Evolutionary conservation across 2,797 vertebrate genomes (phyloP), one percentile per base, ranked within the genome.

Genomic region (Agapornis canus): DNA sequence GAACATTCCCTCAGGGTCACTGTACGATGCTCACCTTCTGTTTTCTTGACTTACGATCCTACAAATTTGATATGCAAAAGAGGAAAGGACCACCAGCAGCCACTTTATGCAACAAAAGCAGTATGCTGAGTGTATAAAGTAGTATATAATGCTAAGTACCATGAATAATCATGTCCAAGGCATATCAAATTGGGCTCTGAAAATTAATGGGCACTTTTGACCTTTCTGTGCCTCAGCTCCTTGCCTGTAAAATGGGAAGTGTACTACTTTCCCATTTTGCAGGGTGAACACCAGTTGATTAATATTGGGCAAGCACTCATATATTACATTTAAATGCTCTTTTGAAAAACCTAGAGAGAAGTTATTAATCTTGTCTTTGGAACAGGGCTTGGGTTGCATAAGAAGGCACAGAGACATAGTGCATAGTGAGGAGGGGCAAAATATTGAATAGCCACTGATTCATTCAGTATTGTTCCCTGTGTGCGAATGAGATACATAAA

Each of bases 171-270:
- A 18, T 13, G 63, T 16, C 80, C 51, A 20, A 79, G 80, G 91
- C 86, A 54, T 70, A 76, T 29, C 51, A 9, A 91, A 94, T 92
- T 0, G 1, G 32, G 18, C 47, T 91, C 70, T 90, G 54, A 77
- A 83, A 96, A 91, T 88, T 86, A 78, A 72, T 56, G 70, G 85
- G 75, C 77, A 92, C 88, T 93, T 96, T 63, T 90, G 93, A 90
- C 80, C 80, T 89, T 87, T 90, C 65, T 86, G 42, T 92, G 87
- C 47, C 89, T 92, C 31, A 40, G 68, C 60, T 80, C 40, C 63
- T 84, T 45, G 32, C 40, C 51, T 32, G 4, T 59, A 29, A 88
- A 81, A 76, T 29, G 72, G 87, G 80, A 90, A 92, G 29, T 39
- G 40, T 31, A 65, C 9, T 39, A 15, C 15, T 71, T 86, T 20